Conservation (phyloP, 2,113 vertebrate species). For the Rafetus swinhoei region DNA sequence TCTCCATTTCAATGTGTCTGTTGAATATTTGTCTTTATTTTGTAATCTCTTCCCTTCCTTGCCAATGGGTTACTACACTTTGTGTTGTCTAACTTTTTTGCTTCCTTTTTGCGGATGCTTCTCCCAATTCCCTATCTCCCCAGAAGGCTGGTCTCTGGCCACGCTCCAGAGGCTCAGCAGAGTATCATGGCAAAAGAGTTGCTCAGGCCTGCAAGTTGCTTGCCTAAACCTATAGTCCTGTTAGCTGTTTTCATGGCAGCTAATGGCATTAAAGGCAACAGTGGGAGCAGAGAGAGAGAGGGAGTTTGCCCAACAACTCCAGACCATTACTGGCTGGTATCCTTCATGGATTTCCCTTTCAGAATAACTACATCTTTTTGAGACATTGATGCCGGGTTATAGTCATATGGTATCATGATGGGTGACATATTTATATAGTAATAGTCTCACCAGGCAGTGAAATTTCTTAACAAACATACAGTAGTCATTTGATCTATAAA, state of each 20-base stretch:
- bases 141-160: background rate
- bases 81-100: fast-evolving
- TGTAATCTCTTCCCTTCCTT: background rate
- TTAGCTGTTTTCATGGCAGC: background rate
- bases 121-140: background rate
- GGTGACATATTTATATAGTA: background rate
- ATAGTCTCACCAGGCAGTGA: background rate
- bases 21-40: background rate
- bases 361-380: background rate
- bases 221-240: background rate
- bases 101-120: background rate
- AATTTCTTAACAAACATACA: background rate
- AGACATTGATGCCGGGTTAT: background rate
- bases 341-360: background rate
- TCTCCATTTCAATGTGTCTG: background rate
- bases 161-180: background rate
- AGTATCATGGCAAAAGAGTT: background rate
- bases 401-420: background rate
- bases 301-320: background rate
- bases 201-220: background rate
- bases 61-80: background rate
- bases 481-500: background rate
- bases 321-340: background rate
- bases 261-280: background rate
- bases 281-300: background rate